Evolutionary conservation across 2,888 invertebrate species (phyloP), one percentile per base, ranked within the genome.

Genomic region (Macrophya annulata): DNA sequence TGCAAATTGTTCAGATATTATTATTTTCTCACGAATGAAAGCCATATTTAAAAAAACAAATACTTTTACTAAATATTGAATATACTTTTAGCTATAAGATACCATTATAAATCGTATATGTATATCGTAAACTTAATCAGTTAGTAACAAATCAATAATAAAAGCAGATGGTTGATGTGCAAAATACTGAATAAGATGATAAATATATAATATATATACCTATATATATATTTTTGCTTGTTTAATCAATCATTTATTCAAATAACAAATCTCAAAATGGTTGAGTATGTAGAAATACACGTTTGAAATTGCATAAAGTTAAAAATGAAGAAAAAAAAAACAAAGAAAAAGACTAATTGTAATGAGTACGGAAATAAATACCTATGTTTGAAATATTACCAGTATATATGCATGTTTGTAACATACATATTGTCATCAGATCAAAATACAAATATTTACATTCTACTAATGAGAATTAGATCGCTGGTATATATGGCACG

Each of bases 401-500:
- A 68, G 25, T 37, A 37, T 68, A 17, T 6, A 37, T 37, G 17
- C 25, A 37, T 37, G 55, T 17, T 5, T 17, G 15, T 55, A 5
- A 68, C 68, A 37, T 37, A 68, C 15, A 37, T 37, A 37, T 68
- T 68, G 37, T 68, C 6, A 37, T 68, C 37, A 37, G 68, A 68
- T 68, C 15, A 37, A 17, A 68, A 15, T 37, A 68, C 6, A 37
- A 37, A 68, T 68, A 68, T 68, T 68, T 68, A 68, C 68, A 68
- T 37, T 37, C 17, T 68, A 68, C 37, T 37, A 37, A 68, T 68
- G 37, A 15, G 37, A 68, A 68, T 68, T 37, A 37, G 17, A 68
- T 68, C 37, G 68, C 68, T 68, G 68, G 37, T 68, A 62, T 62
- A 68, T 68, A 68, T 68, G 68, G 68, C 68, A 68, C 68, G 37